Base-by-base conservation (phyloP, 2,797 vertebrate species). In the Artibeus lituratus region DNA sequence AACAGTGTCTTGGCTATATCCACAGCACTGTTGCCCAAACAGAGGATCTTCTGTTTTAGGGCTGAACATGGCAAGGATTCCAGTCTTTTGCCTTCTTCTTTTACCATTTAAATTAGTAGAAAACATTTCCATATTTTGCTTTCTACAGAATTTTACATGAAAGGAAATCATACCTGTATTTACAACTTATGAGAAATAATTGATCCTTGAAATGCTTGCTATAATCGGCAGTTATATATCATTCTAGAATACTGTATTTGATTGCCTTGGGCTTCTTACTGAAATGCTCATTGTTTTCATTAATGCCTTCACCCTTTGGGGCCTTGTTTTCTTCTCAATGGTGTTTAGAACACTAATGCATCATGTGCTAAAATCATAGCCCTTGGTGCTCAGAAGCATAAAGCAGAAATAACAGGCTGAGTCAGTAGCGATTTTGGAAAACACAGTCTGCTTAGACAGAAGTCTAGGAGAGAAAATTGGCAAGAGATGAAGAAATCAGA, bases 21-120 rank as follows among this genome's bases (percentile, higher is more conserved):
- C 94, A 98, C 93, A 96, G 47, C 62, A 97, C 95, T 98, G 87
- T 97, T 98, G 83, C 94, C 97, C 92, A 98, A 94, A 98, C 94
- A 98, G 67, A 96, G 82, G 67, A 95, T 96, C 89, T 94, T 97
- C 78, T 37, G 19, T 98, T 98, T 97, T 94, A 97, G 78, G 47
- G 89, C 95, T 78, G 90, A 98, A 97, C 96, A 88, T 77, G 96
- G 78, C 73, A 98, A 78, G 73, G 95, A 96, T 96, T 98, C 59
- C 62, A 94, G 26, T 80, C 80, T 94, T 97, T 97, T 72, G 29
- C 12, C 74, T 97, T 97, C 96, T 57, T 96, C 87, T 86, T 47
- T 98, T 96, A 96, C 85, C 97, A 98, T 92, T 96, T 98, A 96
- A 18, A 1, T 51, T 82, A 91, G 22, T 91, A 62, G 96, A 98